phyloP scores from a whole-genome alignment of 2,888 invertebrate species.

The Tachystola acroxantha region DNA sequence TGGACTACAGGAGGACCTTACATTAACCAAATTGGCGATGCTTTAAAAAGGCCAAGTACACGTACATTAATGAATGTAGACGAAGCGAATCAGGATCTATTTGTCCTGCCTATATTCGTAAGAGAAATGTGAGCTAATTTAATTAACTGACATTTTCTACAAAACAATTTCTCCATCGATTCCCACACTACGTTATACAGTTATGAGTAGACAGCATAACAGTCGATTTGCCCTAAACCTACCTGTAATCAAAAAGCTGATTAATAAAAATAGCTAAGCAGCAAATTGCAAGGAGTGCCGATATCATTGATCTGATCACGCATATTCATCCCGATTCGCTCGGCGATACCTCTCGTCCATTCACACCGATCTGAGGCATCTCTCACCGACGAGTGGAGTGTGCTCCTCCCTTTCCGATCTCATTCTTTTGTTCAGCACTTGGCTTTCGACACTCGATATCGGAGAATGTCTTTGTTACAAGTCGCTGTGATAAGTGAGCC shows the following conservation, averaged over 20 bases:
- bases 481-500: conserved; percentile 56
- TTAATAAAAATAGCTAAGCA: conserved; percentile 28
- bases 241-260: not conserved
- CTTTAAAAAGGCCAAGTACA: too few relatives aligned
- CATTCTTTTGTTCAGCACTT: conserved; percentile 68
- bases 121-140: too few relatives aligned
- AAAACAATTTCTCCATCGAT: too few relatives aligned
- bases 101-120: too few relatives aligned
- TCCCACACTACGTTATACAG: too few relatives aligned
- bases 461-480: conserved; percentile 63
- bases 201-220: too few relatives aligned
- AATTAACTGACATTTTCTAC: too few relatives aligned
- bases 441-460: conserved; percentile 55
- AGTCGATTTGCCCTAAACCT: too few relatives aligned
- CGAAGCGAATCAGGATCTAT: too few relatives aligned
- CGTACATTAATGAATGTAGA: too few relatives aligned
- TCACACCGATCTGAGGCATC: conserved; percentile 53
- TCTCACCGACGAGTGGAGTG: conserved; percentile 38
- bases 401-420: conserved; percentile 71
- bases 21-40: too few relatives aligned
- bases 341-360: conserved; percentile 40
- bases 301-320: conserved; percentile 73
- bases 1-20: too few relatives aligned
- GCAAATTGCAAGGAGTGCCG: conserved; percentile 47
- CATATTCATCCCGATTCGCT: conserved; percentile 41